Base-by-base conservation (phyloP, 2,888 invertebrate genomes). In the Drosophila parthenogenetica region DNA sequence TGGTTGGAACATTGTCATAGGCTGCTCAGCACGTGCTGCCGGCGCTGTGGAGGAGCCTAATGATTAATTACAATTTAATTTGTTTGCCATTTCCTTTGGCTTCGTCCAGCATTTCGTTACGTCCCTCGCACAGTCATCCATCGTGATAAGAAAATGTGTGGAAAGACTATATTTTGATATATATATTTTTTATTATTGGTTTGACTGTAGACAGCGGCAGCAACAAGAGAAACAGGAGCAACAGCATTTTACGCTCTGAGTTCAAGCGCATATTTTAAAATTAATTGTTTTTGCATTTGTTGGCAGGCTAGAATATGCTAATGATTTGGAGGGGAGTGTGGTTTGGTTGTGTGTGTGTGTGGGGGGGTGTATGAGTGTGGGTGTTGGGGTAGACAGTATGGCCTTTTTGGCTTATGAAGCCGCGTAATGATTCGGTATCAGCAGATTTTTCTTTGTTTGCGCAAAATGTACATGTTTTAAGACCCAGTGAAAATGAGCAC, bases 31-130 rank as follows among this genome's bases (percentile, higher is more conserved):
- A 84, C 84, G 87, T 79, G 81, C 69, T 72, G 69, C 43, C 53
- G 19, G 37, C 53, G 48, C 37, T 57, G 61, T 55, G 51, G 25
- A 46, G 71, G 39, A 61, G 68, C 69, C 81, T 72, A 81, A 87
- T 87, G 87, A 87, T 85, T 87, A 85, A 85, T 85, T 87, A 79
- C 81, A 87, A 87, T 87, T 85, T 87, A 87, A 85, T 87, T 85
- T 87, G 79, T 87, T 77, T 83, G 74, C 69, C 80, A 79, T 80
- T 87, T 73, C 42, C 70, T 35, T 53, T 61, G 54, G 60, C 45
- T 69, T 54, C 39, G 49, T 14, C 57, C 69, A 49, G 13, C 11
- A 11, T 17, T 11, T n/a, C 42, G 39, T 11, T 5, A 22, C n/a
- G 5, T n/a, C 11, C 43, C 5, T 4, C 22, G 53, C 45, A 70